Conservation (phyloP, 2,113 vertebrate genomes). For the Colinus virginianus region DNA sequence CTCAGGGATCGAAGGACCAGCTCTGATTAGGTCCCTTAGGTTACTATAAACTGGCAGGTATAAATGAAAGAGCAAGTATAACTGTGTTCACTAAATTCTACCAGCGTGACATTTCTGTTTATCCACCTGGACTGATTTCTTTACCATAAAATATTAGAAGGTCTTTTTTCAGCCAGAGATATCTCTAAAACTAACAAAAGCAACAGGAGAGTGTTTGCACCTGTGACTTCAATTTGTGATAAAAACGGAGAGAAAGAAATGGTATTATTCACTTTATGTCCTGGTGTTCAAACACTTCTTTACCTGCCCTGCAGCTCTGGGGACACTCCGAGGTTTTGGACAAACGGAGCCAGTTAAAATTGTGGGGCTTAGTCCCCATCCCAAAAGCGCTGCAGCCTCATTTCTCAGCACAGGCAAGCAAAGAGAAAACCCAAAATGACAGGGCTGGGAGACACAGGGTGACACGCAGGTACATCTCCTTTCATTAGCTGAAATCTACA, state of each 20-base stretch:
- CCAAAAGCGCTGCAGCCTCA: background rate
- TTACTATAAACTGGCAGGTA: background rate
- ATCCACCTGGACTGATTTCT: background rate
- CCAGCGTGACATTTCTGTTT: background rate
- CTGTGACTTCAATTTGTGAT: background rate
- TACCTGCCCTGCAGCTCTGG: background rate
- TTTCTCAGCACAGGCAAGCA: background rate
- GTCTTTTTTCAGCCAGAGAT: background rate
- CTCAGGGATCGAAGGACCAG: background rate
- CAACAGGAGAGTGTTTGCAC: background rate
- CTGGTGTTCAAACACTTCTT: background rate
- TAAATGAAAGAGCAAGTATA: background rate
- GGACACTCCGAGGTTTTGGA: rapidly evolving
- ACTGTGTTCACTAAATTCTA: background rate
- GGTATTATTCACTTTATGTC: background rate
- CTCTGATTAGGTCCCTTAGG: background rate
- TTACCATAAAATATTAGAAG: background rate
- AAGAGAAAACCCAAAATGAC: background rate
- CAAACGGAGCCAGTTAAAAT: background rate
- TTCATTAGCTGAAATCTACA: rapidly evolving
- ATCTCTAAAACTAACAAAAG: background rate
- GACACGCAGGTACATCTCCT: rapidly evolving
- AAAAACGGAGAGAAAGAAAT: background rate
- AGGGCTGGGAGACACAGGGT: rapidly evolving
- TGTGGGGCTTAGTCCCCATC: background rate